Percentiles rank a stretch among this genome's conserved stretches.
Conservation (phyloP, 2,888 invertebrate genomes). For the Drosophila putrida region DNA sequence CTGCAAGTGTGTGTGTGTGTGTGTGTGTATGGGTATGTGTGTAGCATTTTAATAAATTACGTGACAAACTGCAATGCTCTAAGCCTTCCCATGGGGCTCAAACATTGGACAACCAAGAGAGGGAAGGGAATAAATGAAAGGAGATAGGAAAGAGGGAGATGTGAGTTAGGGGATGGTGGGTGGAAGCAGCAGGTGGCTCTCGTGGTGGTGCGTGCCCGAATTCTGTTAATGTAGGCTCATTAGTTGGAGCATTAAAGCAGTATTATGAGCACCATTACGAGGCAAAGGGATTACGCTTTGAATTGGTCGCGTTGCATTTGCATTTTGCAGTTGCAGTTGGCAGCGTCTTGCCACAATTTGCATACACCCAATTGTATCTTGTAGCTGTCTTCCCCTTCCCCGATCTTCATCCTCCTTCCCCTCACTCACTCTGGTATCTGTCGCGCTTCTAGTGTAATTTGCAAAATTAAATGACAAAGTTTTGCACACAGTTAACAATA, state of each 20-base stretch:
- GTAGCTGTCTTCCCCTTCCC: constrained; percentile 1
- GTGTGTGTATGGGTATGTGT: constrained; percentile 60
- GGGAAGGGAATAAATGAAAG: neutral
- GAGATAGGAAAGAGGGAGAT: neutral
- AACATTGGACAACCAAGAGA: neutral
- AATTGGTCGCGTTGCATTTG: constrained; percentile 53
- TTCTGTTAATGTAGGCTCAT: constrained; percentile 78
- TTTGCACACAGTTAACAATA: constrained; percentile 80
- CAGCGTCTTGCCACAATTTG: constrained; percentile 67
- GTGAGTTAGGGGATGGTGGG: neutral
- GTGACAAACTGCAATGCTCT: constrained; percentile 76
- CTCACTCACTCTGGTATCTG: constrained; percentile 9
- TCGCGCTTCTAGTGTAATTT: constrained; percentile 61
- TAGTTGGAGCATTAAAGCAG: constrained; percentile 77
- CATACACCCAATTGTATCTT: constrained; percentile 46
- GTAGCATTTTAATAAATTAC: constrained; percentile 79
- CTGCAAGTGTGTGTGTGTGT: constrained; percentile 15
- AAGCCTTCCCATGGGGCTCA: constrained; percentile 40
- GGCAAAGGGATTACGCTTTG: constrained; percentile 6
- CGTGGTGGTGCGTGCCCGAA: constrained; percentile 53
- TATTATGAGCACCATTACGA: constrained; percentile 63
- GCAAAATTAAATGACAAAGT: constrained; percentile 78
- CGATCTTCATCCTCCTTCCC: neutral
- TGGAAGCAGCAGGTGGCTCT: constrained; percentile 64
- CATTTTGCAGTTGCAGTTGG: constrained; percentile 47